Base-by-base conservation (phyloP, 1,140 invertebrate genomes). In the Rhizoglyphus robini region DNA sequence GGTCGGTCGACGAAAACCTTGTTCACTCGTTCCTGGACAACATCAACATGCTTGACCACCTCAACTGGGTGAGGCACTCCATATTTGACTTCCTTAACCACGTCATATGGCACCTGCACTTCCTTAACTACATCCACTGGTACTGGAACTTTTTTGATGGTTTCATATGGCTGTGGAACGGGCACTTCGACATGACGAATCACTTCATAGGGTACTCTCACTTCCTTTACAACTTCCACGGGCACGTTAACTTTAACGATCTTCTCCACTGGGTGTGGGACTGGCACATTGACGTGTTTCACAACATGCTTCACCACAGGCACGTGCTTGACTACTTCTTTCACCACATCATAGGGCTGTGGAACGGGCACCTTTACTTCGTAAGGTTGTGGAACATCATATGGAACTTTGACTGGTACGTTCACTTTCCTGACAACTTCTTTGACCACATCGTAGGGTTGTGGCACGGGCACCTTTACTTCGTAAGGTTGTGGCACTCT, bases 401-500 rank as follows among this genome's bases (percentile, higher is more conserved):
- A n/a, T n/a, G n/a, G n/a, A n/a, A n/a, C n/a, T n/a, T n/a, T n/a
- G 31, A 32, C 27, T 36, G 59, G 59, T 2, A 61, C 59, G 13
- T 23, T 51, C 8, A 64, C 63, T 38, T 49, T 34, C 18, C 38
- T 51, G 5, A 64, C 46, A 31, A 64, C 63, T 57, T 49, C 51
- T 32, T 63, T 63, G 20, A 63, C 36, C 1, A 63, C 61, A 31
- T 63, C 61, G 36, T 63, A 63, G 8, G 61, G 61, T 23, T 64
- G 47, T 2, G 54, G 63, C 5, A 51, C 47, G 2, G 63, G 63
- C 23, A 61, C 36, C 23, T 61, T 30, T 34, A n/a, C 11, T 38
- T 34, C 11, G 31, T 38, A 61, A 61, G 63, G 63, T 34, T 23
- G 46, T 34, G 29, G 47, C 11, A 64, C 63, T 27, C 25, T 34